Evolutionary conservation across 2,797 vertebrate species (phyloP), one percentile per base, ranked within the genome.

Genomic region (Hydrocynus forskahlii): DNA sequence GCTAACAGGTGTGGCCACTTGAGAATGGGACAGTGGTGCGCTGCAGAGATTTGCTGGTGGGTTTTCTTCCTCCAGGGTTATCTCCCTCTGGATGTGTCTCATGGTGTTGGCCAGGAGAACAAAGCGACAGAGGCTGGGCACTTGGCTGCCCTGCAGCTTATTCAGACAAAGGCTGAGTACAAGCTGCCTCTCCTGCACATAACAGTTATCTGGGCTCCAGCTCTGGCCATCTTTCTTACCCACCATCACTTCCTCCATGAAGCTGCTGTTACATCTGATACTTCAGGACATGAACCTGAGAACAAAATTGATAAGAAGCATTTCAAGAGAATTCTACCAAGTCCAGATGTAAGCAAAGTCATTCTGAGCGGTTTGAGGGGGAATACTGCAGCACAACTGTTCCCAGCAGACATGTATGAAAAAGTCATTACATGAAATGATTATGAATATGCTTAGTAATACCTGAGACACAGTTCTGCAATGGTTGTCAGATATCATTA

Each of bases 51-150:
- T 21, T 10, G 25, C 29, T 5, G 59, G 35, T 2, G 63, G 1
- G n/a, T 87, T 91, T 62, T 7, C 84, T 5, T 96, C 95, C 2
- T 96, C 95, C 2, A 93, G 91, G 4, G 85, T 92, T 88, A 96
- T 96, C 78, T 97, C 96, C 82, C 94, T 94, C 87, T 96, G 96
- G 55, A 97, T 95, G 87, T 96, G 95, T 86, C 95, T 86, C 19
- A 96, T 92, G 1, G 95, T 96, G 93, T 96, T 96, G 91, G 95
- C 91, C 84, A 96, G 95, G 82, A 97, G 93, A 76, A 97, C 96
- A 0, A 96, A 96, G 83, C 95, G 95, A 19, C 94, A 94, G 80
- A 96, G 89, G 90, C 96, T 95, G n/a, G 94, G 92, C 64, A 90
- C 93, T 89, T 92, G 94, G 89, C 94, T 95, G 0, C 91, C 92